Evolutionary conservation across 2,113 vertebrate genomes (phyloP).

Genomic region (Phyllostomus discolor): DNA sequence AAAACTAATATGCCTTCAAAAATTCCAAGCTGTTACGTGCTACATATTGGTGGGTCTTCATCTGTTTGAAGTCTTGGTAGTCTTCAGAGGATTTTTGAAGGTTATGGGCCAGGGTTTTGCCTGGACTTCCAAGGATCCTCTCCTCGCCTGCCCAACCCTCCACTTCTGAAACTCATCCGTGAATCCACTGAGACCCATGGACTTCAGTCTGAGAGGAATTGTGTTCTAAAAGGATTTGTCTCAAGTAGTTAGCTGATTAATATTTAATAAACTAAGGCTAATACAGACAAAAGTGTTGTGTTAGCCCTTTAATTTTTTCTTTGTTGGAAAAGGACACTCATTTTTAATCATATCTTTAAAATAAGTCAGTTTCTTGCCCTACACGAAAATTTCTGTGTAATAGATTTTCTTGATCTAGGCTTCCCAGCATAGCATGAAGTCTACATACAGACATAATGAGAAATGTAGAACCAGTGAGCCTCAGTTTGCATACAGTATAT

Average conservation of each 20-base stretch:
- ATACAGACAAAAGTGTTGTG: neutral
- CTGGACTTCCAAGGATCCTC: neutral
- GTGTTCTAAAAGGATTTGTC: neutral
- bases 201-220: neutral
- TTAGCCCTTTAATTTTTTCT: neutral
- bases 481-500: neutral
- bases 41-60: neutral
- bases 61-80: neutral
- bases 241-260: neutral
- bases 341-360: neutral
- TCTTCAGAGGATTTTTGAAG: neutral
- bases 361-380: neutral
- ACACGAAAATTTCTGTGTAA: neutral
- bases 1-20: neutral
- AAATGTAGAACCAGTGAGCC: neutral
- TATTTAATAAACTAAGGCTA: neutral
- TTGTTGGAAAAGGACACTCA: neutral
- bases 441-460: neutral
- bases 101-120: neutral
- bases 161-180: neutral
- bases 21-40: neutral
- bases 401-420: neutral
- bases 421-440: neutral
- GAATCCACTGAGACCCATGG: neutral
- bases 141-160: neutral